Conservation (phyloP, 2,797 vertebrate genomes). For the Pelobates cultripes region DNA sequence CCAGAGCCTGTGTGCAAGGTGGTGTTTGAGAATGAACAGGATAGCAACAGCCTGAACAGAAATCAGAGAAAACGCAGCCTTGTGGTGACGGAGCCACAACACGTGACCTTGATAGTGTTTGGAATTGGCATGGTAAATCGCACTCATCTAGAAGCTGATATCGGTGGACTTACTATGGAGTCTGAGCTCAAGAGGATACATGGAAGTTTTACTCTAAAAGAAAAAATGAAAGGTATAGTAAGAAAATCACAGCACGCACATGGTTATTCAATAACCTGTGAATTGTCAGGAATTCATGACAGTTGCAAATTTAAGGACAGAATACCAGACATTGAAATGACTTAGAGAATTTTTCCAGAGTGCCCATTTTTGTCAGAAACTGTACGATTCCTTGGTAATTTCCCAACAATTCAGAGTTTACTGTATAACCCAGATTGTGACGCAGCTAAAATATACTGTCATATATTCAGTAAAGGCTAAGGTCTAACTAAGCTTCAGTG, state of each 20-base stretch:
- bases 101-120: constrained; percentile 94
- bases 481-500: too few species aligned
- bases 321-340: too few species aligned
- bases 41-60: constrained; percentile 71
- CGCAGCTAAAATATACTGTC: too few species aligned
- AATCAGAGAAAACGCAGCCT: constrained; percentile 86
- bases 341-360: too few species aligned
- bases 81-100: constrained; percentile 87
- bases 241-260: neutral
- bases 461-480: too few species aligned
- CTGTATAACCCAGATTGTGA: too few species aligned
- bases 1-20: constrained; percentile 86
- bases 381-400: too few species aligned
- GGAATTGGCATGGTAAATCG: constrained; percentile 98
- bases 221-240: constrained; percentile 94
- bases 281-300: too few species aligned
- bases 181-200: constrained; percentile 97
- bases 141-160: constrained; percentile 96
- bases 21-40: constrained; percentile 92
- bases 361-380: too few species aligned
- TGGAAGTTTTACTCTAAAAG: constrained; percentile 95
- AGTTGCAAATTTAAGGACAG: too few species aligned
- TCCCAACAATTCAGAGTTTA: too few species aligned
- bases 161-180: constrained; percentile 97
- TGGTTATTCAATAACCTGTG: too few species aligned